Evolutionary conservation across 2,888 invertebrate species (phyloP), one percentile per base, ranked within the genome.

Genomic region (Holacanthella duospinosa): DNA sequence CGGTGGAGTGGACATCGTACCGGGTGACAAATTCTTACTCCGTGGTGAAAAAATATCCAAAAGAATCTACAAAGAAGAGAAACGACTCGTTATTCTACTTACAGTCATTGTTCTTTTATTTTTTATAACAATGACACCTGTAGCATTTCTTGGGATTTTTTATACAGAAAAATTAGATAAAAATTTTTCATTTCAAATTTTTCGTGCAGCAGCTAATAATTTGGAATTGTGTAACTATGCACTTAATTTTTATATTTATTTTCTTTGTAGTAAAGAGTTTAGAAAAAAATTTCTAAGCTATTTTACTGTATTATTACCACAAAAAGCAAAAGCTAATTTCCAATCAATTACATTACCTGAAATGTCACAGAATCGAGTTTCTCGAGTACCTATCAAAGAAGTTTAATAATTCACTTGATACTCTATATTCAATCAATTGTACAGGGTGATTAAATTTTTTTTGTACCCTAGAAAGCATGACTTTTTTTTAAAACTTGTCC

Each of bases 221-320:
- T 68, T 80, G 58, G 80, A 81, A 68, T 75, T 80, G 59, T 76
- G 79, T 61, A 80, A 80, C 71, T 80, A 79, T 69, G 78, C 80
- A 1, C 75, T 80, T 65, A 81, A 81, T 69, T 80, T 81, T 68
- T 80, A 80, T 74, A 75, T 81, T 60, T 78, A 78, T 65, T 76
- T 77, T 62, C 69, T 77, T 64, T 77, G 77, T 66, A 77, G 77
- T 63, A 76, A 77, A 53, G 77, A 78, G 62, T 77, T 78, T 58
- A 68, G 78, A 4, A 71, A 71, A 43, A 75, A 73, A 63, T 73
- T 75, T 61, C 68, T 74, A 56, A 67, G 66, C 61, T 71, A 70
- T 63, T 72, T 72, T 59, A 64, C 68, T 43, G 65, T 68, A n/a
- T 65, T 72, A 25, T 58, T 68, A 25, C 72, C 72, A 25, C 12